Evolutionary conservation across 2,888 invertebrate species (phyloP).

Genomic region (Spialia ferax): DNA sequence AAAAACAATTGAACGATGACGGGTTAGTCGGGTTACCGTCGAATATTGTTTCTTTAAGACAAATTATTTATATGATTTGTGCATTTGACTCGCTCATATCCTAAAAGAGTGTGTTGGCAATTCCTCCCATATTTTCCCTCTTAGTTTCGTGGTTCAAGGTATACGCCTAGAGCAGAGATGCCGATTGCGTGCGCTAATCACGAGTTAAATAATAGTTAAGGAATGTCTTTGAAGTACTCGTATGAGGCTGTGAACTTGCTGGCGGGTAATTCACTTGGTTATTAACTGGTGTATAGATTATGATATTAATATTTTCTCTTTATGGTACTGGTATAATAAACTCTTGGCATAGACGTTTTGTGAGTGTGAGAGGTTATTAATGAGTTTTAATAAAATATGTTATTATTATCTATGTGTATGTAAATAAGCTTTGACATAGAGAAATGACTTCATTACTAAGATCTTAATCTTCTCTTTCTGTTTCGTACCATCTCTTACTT

Average conservation of each 20-base stretch:
- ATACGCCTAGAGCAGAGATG: constrained; percentile 49
- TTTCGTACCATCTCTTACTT: too few relatives aligned
- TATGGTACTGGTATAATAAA: background rate
- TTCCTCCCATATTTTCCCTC: too few relatives aligned
- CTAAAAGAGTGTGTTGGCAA: too few relatives aligned
- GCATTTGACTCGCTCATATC: too few relatives aligned
- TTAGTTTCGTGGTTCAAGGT: too few relatives aligned
- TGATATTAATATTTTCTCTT: background rate
- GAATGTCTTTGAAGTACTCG: constrained; percentile 23
- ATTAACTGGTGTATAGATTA: background rate
- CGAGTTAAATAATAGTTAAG: constrained; percentile 38
- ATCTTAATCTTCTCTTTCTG: too few relatives aligned
- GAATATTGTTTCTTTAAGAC: too few relatives aligned
- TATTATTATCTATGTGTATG: background rate
- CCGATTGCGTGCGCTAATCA: constrained; percentile 47
- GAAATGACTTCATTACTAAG: background rate
- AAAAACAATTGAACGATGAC: too few relatives aligned
- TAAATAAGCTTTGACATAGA: background rate
- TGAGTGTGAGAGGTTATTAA: background rate
- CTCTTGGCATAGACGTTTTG: background rate
- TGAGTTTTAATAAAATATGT: background rate
- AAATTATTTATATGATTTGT: too few relatives aligned
- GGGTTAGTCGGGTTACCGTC: too few relatives aligned
- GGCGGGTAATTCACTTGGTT: constrained; percentile 9
- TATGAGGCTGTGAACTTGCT: background rate